phyloP scores from a whole-genome alignment of 2,797 vertebrate species.

The Pogoniulus pusillus region DNA sequence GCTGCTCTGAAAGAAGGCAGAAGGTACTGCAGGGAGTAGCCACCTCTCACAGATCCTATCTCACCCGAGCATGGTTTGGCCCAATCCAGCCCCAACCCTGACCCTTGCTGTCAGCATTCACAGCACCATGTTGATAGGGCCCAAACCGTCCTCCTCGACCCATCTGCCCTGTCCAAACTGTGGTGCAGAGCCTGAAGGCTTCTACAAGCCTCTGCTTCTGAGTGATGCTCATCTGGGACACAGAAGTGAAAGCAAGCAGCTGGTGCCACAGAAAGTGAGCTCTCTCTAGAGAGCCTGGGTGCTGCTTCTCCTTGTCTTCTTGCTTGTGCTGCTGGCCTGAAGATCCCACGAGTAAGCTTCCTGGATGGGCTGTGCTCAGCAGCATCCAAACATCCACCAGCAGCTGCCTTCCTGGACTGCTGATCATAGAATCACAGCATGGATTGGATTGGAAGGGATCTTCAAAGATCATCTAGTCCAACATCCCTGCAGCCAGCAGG shows the following conservation, averaged over 20 bases:
- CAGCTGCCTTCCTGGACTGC: too few species aligned
- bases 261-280: neutral
- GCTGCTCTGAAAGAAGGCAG: neutral
- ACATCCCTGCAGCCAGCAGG: too few species aligned
- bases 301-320: neutral
- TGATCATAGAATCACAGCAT: too few species aligned
- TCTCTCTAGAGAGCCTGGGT: neutral
- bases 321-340: neutral
- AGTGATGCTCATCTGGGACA: constrained; percentile 2
- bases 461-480: too few species aligned
- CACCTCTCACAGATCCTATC: neutral
- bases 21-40: neutral
- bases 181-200: neutral
- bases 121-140: rapidly evolving
- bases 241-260: constrained; percentile 21
- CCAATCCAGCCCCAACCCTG: neutral
- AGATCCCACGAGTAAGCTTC: neutral
- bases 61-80: neutral
- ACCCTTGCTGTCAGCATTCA: rapidly evolving
- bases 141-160: neutral
- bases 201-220: neutral
- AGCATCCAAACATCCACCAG: neutral
- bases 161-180: neutral
- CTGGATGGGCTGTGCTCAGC: neutral
- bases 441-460: too few species aligned